These are phyloP conservation scores for Falcaria lacertinaria DNA, from an alignment of 2,888 invertebrate species.

Conservation along the genomic window DNA sequence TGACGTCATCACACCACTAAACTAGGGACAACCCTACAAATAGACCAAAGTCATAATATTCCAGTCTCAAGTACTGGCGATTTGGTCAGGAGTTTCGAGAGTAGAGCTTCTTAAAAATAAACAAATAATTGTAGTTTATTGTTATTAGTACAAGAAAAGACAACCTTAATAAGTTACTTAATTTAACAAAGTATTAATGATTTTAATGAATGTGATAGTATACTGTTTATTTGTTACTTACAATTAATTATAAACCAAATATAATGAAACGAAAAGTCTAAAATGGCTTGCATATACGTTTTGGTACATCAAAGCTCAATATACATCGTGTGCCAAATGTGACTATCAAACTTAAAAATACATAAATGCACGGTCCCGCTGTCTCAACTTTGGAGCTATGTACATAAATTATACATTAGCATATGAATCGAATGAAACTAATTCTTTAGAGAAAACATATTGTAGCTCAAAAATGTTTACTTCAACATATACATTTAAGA, in stretches of 20 bases:
- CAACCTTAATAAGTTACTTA: background rate
- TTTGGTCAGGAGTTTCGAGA: too few species aligned
- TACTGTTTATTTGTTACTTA: slow-evolving; percentile 16
- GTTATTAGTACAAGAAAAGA: background rate
- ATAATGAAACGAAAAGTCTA: slow-evolving; percentile 31
- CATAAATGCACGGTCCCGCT: slow-evolving; percentile 32
- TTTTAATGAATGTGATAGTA: slow-evolving; percentile 22
- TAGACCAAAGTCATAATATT: too few species aligned
- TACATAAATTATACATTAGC: slow-evolving; percentile 69
- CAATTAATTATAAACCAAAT: slow-evolving; percentile 12
- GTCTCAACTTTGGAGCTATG: slow-evolving; percentile 66
- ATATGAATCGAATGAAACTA: slow-evolving; percentile 41
- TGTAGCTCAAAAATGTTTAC: slow-evolving; percentile 68
- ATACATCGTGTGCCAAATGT: slow-evolving; percentile 59
- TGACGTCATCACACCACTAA: too few species aligned
- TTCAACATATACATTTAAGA: slow-evolving; percentile 58
- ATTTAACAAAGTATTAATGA: background rate
- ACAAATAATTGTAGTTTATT: background rate
- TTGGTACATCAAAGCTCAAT: slow-evolving; percentile 54
- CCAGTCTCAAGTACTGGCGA: too few species aligned
- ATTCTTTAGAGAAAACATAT: slow-evolving; percentile 53
- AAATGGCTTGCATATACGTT: slow-evolving; percentile 41
- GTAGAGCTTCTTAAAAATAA: background rate
- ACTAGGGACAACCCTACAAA: too few species aligned
- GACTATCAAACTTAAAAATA: slow-evolving; percentile 23